Evolutionary conservation across 2,888 invertebrate species (phyloP).

Genomic region (Rapana venosa): DNA sequence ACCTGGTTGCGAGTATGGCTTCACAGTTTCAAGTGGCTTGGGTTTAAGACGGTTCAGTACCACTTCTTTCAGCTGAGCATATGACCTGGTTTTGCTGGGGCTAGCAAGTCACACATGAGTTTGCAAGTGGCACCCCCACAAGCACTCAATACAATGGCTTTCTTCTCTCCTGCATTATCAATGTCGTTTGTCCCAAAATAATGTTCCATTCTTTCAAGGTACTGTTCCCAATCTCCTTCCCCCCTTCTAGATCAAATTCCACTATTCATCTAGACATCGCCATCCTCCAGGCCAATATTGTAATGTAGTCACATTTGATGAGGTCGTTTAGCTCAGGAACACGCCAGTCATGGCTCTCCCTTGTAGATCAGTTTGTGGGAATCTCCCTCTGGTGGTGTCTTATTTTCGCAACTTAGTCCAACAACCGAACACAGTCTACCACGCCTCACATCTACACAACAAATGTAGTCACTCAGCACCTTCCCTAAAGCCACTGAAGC

Average conservation of each 20-base stretch:
- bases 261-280: neutral
- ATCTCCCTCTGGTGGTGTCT: too few relatives aligned
- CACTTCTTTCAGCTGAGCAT: neutral
- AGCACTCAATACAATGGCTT: slow-evolving; percentile 10
- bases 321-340: too few relatives aligned
- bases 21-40: neutral
- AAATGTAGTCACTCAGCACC: too few relatives aligned
- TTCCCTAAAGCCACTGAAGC: too few relatives aligned
- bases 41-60: neutral
- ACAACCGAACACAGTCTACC: too few relatives aligned
- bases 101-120: slow-evolving; percentile 8
- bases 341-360: too few relatives aligned
- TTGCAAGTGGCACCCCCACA: neutral
- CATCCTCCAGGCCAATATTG: neutral
- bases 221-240: slow-evolving; percentile 20
- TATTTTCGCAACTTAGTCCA: too few relatives aligned
- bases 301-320: too few relatives aligned
- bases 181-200: slow-evolving; percentile 6
- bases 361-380: too few relatives aligned
- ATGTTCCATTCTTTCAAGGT: neutral
- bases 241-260: neutral
- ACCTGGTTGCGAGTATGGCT: neutral
- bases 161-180: neutral
- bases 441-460: too few relatives aligned
- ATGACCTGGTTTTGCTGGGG: neutral